These are phyloP conservation scores for Mormyrus hasselquistii DNA, from an alignment of 2,797 vertebrate species.

Conservation along the genomic window DNA sequence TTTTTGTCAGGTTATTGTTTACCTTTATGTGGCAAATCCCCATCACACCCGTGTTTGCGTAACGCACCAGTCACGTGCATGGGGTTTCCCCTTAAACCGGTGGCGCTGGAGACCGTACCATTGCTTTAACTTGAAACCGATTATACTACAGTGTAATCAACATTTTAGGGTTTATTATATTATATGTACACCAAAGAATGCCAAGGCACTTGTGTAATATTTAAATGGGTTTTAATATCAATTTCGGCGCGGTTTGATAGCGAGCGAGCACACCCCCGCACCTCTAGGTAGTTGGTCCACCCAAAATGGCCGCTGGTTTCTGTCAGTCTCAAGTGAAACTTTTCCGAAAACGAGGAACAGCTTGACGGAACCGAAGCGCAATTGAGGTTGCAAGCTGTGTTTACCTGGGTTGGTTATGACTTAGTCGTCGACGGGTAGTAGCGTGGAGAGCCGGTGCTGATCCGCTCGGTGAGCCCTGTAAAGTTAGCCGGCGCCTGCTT, in stretches of 20 bases:
- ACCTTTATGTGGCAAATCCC: background rate
- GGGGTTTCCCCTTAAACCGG: conserved; percentile 60
- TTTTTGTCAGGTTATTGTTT: background rate
- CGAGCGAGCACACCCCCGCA: conserved; percentile 28
- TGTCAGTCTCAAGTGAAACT: conserved; percentile 65
- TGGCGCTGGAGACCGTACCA: conserved; percentile 53
- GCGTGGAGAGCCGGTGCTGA: background rate
- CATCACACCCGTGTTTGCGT: conserved; percentile 22
- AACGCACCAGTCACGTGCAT: conserved; percentile 51
- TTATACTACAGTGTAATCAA: background rate
- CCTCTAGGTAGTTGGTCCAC: conserved; percentile 33
- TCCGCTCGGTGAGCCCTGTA: background rate
- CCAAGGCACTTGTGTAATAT: background rate
- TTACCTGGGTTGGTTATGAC: background rate
- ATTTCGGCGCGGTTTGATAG: background rate
- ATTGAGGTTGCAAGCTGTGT: background rate
- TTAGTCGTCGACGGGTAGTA: background rate
- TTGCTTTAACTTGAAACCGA: background rate
- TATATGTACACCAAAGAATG: background rate
- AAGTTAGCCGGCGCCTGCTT: background rate
- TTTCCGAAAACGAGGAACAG: conserved; percentile 41
- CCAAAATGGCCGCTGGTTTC: conserved; percentile 61
- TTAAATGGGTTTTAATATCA: background rate
- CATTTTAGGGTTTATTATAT: background rate
- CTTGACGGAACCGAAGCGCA: background rate